Evolutionary conservation across 1,140 invertebrate species (phyloP).

Genomic region (Calliopsis andreniformis): DNA sequence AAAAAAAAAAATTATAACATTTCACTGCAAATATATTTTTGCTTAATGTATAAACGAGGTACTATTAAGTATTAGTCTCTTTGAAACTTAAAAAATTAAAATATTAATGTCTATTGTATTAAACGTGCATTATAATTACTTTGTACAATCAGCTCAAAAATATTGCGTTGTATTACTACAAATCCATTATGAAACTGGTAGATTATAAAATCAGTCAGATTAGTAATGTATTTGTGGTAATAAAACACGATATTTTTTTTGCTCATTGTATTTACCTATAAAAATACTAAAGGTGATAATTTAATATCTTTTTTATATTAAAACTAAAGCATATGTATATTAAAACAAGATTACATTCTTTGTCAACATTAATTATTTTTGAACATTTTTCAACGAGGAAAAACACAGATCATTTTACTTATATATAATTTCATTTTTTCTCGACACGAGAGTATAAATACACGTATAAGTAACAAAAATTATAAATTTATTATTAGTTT

Average conservation of each 20-base stretch:
- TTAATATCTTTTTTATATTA: conserved; percentile 4
- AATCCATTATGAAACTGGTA: no score
- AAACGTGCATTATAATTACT: conserved; percentile 10
- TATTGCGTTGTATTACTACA: no score
- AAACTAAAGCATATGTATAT: conserved; percentile 12
- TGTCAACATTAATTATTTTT: background rate
- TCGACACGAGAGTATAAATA: conserved; percentile 15
- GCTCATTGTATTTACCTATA: no score
- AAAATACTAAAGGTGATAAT: background rate
- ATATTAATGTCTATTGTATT: conserved; percentile 27
- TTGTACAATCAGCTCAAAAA: no score
- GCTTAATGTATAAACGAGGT: background rate
- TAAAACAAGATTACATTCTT: background rate
- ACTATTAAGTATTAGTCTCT: conserved; percentile 10
- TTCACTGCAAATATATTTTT: conserved; percentile 20
- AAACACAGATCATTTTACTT: background rate
- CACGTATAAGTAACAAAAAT: conserved; percentile 42
- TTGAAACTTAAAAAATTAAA: conserved; percentile 9
- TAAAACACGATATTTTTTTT: no score
- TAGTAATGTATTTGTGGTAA: no score
- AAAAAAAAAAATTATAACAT: conserved; percentile 21
- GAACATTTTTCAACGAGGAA: background rate
- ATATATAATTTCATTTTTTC: conserved; percentile 7
- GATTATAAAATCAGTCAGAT: no score
- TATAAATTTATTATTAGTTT: conserved; percentile 39